A percentile compares a stretch with the other conserved stretches of the same genome.
These are phyloP conservation scores for Drosophila ficusphila DNA, from an alignment of 1,140 invertebrate species.

Conservation along the genomic window DNA sequence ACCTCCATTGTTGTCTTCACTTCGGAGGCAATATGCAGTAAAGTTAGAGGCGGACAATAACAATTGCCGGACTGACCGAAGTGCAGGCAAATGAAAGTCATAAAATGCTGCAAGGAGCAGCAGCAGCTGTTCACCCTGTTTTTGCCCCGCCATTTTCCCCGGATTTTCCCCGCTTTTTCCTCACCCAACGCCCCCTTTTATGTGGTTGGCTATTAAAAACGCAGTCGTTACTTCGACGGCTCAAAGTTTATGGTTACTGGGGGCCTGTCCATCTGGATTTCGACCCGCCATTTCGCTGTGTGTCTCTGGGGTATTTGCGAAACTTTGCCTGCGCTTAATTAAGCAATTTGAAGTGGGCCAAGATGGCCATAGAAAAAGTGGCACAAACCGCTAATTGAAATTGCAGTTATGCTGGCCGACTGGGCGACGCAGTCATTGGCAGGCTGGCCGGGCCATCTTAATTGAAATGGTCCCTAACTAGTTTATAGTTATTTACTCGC, in stretches of 20 bases:
- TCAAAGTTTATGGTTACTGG: conserved; percentile 62
- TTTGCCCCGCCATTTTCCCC: neutral
- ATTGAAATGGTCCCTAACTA: conserved; percentile 80
- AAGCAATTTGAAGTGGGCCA: conserved; percentile 72
- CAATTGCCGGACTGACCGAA: conserved; percentile 48
- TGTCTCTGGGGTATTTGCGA: conserved; percentile 56
- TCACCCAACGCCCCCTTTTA: conserved; percentile 24
- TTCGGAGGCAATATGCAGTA: conserved; percentile 60
- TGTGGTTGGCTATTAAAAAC: conserved; percentile 69
- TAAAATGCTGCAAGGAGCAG: conserved; percentile 63
- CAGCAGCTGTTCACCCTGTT: conserved; percentile 31
- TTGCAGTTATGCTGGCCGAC: conserved; percentile 67
- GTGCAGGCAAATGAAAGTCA: conserved; percentile 71
- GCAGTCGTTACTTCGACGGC: conserved; percentile 74
- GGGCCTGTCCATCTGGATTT: conserved; percentile 10
- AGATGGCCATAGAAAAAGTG: conserved; percentile 60
- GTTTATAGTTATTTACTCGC: conserved; percentile 79
- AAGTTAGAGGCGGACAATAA: conserved; percentile 51
- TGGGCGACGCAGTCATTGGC: conserved; percentile 25
- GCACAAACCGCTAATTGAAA: conserved; percentile 79
- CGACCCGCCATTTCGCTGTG: neutral
- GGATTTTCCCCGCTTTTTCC: neutral
- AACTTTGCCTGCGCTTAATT: conserved; percentile 77
- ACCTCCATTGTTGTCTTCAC: conserved; percentile 5
- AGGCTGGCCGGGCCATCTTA: conserved; percentile 64